A percentile compares a stretch with the other conserved stretches of the same genome.
Evolutionary conservation across 2,113 vertebrate genomes (phyloP).

Genomic region (Ochotona curzoniae): DNA sequence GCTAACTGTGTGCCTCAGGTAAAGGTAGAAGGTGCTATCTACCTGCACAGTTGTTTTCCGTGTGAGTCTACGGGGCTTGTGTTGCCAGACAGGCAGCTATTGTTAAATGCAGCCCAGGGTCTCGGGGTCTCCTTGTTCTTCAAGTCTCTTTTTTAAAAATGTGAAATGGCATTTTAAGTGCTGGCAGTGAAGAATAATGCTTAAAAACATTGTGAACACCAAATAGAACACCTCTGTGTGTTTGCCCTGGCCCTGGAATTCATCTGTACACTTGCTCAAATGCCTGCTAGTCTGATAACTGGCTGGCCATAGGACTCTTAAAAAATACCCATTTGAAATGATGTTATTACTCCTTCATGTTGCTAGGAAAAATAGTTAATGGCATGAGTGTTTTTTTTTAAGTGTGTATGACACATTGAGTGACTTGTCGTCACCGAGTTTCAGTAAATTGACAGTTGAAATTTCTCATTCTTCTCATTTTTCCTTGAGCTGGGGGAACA

Average conservation of each 20-base stretch:
- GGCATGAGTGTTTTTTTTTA: not conserved
- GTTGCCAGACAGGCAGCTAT: constrained; percentile 41
- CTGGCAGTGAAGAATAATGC: constrained; percentile 4
- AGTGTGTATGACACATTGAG: not conserved
- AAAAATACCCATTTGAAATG: not conserved
- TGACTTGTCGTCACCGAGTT: constrained; percentile 42
- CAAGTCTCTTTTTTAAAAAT: not conserved
- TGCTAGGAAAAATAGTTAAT: not conserved
- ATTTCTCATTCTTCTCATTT: constrained; percentile 39
- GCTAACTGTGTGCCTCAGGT: not conserved
- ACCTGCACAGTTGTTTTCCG: not conserved
- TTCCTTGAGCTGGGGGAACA: not conserved
- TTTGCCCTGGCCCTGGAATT: not conserved
- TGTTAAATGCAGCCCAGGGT: not conserved
- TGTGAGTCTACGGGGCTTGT: not conserved
- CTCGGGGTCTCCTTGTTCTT: not conserved
- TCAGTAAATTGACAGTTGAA: constrained; percentile 31
- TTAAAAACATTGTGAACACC: not conserved
- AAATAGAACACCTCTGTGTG: not conserved
- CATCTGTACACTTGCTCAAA: not conserved
- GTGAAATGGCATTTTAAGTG: constrained; percentile 18
- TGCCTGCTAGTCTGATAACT: not conserved
- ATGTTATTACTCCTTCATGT: not conserved
- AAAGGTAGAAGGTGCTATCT: not conserved
- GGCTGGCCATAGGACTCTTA: not conserved